phyloP scores from a whole-genome alignment of 2,113 vertebrate species.

The Nasalis larvatus region DNA sequence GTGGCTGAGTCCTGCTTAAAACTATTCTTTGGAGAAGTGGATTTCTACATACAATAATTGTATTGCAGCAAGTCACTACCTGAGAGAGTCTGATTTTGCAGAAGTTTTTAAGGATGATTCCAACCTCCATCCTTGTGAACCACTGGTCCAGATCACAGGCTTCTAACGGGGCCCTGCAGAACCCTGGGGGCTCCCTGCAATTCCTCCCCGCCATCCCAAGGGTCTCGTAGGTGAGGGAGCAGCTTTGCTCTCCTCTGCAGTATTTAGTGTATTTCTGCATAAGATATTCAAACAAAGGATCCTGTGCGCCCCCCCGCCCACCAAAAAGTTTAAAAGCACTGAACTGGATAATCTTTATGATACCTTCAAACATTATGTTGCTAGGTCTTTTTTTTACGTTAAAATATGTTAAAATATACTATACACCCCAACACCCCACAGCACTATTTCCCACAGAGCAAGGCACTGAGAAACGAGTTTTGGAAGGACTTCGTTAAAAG shows the following conservation, averaged over 20 bases:
- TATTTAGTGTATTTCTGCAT: background rate
- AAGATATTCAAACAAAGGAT: background rate
- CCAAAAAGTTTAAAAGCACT: background rate
- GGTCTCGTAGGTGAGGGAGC: background rate
- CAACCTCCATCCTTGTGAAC: background rate
- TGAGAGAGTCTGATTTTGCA: too few species aligned
- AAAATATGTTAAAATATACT: background rate
- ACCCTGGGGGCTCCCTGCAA: background rate
- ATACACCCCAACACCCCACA: rapidly evolving
- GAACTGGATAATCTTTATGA: background rate
- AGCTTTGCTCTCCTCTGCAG: background rate
- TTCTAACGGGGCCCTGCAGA: background rate
- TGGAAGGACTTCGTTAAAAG: background rate
- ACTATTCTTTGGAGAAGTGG: background rate
- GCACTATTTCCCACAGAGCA: background rate
- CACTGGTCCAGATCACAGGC: background rate
- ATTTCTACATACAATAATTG: background rate
- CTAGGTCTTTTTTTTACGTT: background rate
- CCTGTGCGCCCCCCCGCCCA: background rate
- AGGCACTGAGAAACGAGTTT: background rate
- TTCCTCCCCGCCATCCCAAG: background rate
- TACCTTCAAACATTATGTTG: background rate
- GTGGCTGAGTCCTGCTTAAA: background rate
- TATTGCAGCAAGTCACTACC: background rate
- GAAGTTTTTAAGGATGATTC: background rate